Conservation (phyloP, 1,140 invertebrate genomes). For the Brachystomella parvula region DNA sequence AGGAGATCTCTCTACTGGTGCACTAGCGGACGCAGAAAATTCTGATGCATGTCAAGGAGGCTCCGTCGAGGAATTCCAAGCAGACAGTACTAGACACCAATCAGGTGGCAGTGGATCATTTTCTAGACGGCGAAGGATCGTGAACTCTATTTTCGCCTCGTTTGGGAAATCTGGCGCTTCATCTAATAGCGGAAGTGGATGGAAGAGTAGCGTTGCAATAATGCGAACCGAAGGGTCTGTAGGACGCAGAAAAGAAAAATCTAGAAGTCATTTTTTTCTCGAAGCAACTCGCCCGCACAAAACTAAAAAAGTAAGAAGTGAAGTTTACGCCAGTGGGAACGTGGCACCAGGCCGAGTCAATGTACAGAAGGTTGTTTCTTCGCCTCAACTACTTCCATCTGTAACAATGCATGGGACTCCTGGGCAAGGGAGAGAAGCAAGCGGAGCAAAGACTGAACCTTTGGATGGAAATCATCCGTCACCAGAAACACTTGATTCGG, state of each 20-base stretch:
- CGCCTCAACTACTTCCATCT: neutral
- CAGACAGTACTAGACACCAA: neutral
- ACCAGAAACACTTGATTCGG: neutral
- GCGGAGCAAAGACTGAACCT: neutral
- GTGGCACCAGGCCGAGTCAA: neutral
- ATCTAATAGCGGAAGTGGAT: slow-evolving; percentile 15
- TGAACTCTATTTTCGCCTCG: slow-evolving; percentile 37
- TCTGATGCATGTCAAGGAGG: slow-evolving; percentile 35
- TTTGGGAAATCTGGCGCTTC: slow-evolving; percentile 38
- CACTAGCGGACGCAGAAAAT: slow-evolving; percentile 39
- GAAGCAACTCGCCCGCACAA: neutral
- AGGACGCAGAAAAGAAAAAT: neutral
- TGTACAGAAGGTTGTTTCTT: neutral
- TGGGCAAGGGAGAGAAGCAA: neutral
- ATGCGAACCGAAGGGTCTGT: neutral
- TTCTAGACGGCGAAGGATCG: slow-evolving; percentile 17
- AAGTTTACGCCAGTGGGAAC: neutral
- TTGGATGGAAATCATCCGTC: neutral
- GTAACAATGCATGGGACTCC: neutral
- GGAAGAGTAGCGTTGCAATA: neutral
- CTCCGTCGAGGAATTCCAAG: slow-evolving; percentile 16
- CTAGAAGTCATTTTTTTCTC: neutral
- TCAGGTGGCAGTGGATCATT: slow-evolving; percentile 4
- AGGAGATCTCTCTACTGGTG: slow-evolving; percentile 39
- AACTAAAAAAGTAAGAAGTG: neutral